Evolutionary conservation across 2,888 invertebrate genomes (phyloP).

Genomic region (Adelphocoris suturalis): DNA sequence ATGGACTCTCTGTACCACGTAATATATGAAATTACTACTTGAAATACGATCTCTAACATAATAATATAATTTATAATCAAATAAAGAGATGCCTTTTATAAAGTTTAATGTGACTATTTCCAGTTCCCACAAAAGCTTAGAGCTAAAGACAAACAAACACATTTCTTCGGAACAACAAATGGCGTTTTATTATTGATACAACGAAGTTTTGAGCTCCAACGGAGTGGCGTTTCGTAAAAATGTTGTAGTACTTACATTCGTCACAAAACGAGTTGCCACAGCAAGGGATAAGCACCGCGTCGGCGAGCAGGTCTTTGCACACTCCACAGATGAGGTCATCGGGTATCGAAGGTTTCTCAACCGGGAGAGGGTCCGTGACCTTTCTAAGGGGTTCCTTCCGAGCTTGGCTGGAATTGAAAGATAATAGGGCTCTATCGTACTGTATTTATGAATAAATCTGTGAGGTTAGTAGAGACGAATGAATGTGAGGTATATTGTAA

Average conservation of each 20-base stretch:
- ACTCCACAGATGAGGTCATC: conserved; percentile 95
- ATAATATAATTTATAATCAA: too few species aligned
- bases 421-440: neutral
- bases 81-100: neutral
- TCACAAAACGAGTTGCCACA: conserved; percentile 99
- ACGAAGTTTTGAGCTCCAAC: neutral
- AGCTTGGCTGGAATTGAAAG: conserved; percentile 83
- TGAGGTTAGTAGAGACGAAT: too few species aligned
- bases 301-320: conserved; percentile 94
- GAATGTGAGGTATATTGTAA: too few species aligned
- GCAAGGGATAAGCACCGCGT: conserved; percentile 98
- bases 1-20: too few species aligned
- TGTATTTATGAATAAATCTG: too few species aligned
- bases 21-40: too few species aligned
- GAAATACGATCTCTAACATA: too few species aligned
- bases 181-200: neutral
- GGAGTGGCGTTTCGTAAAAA: conserved; percentile 45
- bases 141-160: neutral
- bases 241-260: conserved; percentile 87
- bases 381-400: conserved; percentile 84
- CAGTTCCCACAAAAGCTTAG: neutral
- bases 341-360: conserved; percentile 85
- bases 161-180: neutral
- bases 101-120: neutral
- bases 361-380: conserved; percentile 80